Percentiles rank a stretch among this genome's conserved stretches.
Evolutionary conservation across 1,140 invertebrate genomes (phyloP).

Genomic region (Mycetomoellerius zeteki): DNA sequence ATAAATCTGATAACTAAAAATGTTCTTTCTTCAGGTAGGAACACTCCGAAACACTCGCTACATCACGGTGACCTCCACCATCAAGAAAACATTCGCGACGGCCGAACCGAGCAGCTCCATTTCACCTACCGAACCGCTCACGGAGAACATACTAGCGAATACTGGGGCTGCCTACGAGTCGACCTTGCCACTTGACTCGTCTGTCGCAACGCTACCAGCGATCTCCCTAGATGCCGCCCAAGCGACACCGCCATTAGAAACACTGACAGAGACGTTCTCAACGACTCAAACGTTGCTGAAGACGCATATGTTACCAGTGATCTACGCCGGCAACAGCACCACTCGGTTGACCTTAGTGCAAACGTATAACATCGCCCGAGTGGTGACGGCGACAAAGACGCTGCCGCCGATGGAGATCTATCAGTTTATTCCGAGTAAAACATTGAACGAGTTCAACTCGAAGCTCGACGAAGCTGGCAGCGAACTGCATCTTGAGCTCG

Average conservation of each 20-base stretch:
- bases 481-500: conserved; percentile 93
- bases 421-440: conserved; percentile 95
- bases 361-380: conserved; percentile 94
- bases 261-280: conserved; percentile 96
- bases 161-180: conserved; percentile 92
- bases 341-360: conserved; percentile 93
- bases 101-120: conserved; percentile 88
- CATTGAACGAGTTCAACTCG: conserved; percentile 95
- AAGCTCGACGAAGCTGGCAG: conserved; percentile 95
- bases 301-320: conserved; percentile 94
- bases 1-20: not conserved
- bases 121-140: conserved; percentile 91
- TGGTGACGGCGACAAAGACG: conserved; percentile 95
- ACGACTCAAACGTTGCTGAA: conserved; percentile 95
- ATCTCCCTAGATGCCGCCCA: conserved; percentile 91
- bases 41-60: conserved; percentile 95
- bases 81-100: conserved; percentile 91
- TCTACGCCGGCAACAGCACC: conserved; percentile 90
- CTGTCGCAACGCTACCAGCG: conserved; percentile 93
- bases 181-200: conserved; percentile 91
- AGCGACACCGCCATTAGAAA: conserved; percentile 94
- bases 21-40: conserved; percentile 90
- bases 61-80: conserved; percentile 94
- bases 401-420: conserved; percentile 95
- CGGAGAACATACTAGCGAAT: conserved; percentile 95